Evolutionary conservation across 1,140 invertebrate species (phyloP).

Genomic region (Drosophila asahinai): DNA sequence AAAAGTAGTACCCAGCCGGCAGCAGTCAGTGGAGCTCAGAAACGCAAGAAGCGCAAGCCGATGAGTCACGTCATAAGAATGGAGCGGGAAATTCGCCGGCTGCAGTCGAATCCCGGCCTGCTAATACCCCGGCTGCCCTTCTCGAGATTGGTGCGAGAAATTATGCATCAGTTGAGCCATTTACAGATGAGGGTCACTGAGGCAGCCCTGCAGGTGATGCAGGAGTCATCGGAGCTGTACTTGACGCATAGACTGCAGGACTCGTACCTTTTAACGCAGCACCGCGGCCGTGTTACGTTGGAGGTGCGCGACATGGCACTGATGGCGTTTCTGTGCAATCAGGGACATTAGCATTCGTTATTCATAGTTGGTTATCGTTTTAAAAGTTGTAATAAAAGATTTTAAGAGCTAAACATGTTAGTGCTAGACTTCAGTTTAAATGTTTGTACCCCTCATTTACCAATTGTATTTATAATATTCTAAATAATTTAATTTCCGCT

Average conservation of each 20-base stretch:
- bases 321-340: background rate
- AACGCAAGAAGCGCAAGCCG: background rate
- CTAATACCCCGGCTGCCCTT: conserved; percentile 13
- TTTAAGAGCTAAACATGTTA: background rate
- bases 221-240: conserved; percentile 5
- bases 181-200: background rate
- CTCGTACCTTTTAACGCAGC: conserved; percentile 8
- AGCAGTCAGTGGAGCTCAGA: background rate
- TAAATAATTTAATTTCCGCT: background rate
- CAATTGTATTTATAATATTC: background rate
- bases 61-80: background rate
- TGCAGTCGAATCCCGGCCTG: background rate
- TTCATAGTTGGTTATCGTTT: background rate
- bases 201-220: conserved; percentile 6
- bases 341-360: background rate
- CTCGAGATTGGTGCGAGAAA: conserved; percentile 9
- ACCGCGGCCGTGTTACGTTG: conserved; percentile 6
- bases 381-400: background rate
- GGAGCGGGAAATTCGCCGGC: background rate
- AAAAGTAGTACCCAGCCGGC: background rate
- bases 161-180: background rate
- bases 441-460: background rate
- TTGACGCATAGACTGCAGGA: conserved; percentile 9
- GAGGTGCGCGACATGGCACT: conserved; percentile 18
- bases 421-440: background rate